phyloP scores from a whole-genome alignment of 2,797 vertebrate genomes.

The Zenarchopterus dispar region DNA sequence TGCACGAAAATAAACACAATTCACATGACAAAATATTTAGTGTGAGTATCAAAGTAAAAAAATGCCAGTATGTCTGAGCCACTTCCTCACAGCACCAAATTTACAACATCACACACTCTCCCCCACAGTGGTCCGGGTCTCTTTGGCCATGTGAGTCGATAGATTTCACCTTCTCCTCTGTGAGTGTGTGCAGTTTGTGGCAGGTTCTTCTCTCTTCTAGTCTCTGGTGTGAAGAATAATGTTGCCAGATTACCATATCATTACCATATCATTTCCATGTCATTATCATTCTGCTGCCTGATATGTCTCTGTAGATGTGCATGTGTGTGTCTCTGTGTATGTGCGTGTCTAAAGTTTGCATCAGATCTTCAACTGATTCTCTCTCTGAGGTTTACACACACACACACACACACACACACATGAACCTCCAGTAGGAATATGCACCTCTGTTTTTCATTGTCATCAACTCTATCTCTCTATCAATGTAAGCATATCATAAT shows the following conservation, averaged over 20 bases:
- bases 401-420: constrained; percentile 49
- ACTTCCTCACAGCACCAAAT: not conserved
- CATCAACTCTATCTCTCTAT: constrained; percentile 57
- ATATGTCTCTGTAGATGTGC: constrained; percentile 24
- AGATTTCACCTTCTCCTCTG: constrained; percentile 46
- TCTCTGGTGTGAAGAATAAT: constrained; percentile 85
- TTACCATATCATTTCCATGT: constrained; percentile 86
- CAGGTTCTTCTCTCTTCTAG: constrained; percentile 72
- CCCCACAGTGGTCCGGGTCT: constrained; percentile 34
- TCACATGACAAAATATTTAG: constrained; percentile 5
- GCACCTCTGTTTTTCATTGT: constrained; percentile 58
- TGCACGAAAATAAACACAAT: not conserved
- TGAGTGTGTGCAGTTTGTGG: constrained; percentile 53
- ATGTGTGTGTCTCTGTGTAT: not conserved
- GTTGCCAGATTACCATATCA: constrained; percentile 85
- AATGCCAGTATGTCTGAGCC: constrained; percentile 2
- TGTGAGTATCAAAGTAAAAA: not conserved
- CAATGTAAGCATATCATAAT: constrained; percentile 62
- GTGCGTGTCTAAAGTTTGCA: constrained; percentile 65
- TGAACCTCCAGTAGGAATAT: constrained; percentile 40
- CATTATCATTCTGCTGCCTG: constrained; percentile 73
- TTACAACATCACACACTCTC: constrained; percentile 27
- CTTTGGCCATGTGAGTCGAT: constrained; percentile 46
- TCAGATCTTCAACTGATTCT: constrained; percentile 72
- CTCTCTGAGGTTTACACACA: constrained; percentile 47